Evolutionary conservation across 2,113 vertebrate species (phyloP).

Genomic region (human): DNA sequence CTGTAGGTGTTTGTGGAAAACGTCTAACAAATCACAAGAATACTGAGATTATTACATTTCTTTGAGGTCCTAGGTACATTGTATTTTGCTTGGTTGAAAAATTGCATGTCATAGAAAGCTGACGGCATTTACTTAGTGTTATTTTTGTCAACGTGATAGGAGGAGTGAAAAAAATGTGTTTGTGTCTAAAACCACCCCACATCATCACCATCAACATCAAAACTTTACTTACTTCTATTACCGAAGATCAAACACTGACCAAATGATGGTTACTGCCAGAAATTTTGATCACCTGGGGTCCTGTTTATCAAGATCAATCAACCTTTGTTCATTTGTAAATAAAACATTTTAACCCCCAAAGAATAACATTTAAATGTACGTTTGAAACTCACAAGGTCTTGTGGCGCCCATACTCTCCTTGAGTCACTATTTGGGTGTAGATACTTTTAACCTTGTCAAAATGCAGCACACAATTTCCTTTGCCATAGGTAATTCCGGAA

Average conservation of each 20-base stretch:
- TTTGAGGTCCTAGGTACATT: slow-evolving; percentile 39
- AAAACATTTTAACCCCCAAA: slow-evolving; percentile 1
- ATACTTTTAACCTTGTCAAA: slow-evolving; percentile 30
- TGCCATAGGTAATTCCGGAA: background rate
- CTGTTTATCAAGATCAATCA: slow-evolving; percentile 8
- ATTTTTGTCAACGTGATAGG: slow-evolving; percentile 55
- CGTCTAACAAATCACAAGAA: slow-evolving; percentile 54
- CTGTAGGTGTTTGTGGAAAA: slow-evolving; percentile 54
- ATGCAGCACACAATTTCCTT: background rate
- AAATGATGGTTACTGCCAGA: background rate
- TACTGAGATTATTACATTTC: slow-evolving; percentile 57
- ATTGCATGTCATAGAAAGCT: slow-evolving; percentile 26
- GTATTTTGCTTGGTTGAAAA: slow-evolving; percentile 53
- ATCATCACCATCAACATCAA: background rate
- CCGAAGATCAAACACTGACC: background rate
- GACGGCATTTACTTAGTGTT: slow-evolving; percentile 61
- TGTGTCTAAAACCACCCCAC: background rate
- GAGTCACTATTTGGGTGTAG: background rate
- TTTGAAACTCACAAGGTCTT: slow-evolving; percentile 29
- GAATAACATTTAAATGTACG: background rate
- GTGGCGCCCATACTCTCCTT: background rate
- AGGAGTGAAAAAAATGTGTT: background rate
- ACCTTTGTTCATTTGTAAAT: slow-evolving; percentile 39
- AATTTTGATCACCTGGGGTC: background rate
- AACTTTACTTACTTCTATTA: background rate